Conservation (phyloP, 2,113 vertebrate genomes). For the Nothocercus julius region DNA sequence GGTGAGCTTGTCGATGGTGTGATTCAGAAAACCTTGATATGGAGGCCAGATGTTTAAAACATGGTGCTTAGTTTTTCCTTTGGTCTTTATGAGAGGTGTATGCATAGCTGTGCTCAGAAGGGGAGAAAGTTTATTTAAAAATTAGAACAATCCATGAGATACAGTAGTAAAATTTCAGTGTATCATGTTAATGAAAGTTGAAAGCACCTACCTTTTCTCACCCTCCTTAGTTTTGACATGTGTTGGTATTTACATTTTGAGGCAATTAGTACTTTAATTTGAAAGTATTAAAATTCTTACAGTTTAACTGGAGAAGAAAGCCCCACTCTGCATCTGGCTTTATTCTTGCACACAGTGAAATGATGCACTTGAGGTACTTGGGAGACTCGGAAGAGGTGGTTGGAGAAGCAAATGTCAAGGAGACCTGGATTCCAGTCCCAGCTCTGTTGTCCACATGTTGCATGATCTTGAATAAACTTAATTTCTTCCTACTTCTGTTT, state of each 20-base stretch:
- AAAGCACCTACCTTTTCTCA: neutral
- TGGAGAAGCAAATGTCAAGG: neutral
- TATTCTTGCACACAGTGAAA: neutral
- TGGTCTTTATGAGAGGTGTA: neutral
- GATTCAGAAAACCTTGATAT: neutral
- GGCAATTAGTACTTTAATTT: neutral
- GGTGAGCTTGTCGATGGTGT: neutral
- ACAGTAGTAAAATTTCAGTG: neutral
- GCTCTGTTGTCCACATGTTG: neutral
- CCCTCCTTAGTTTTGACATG: neutral
- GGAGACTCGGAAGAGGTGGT: neutral
- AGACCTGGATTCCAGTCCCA: neutral
- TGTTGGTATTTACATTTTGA: neutral
- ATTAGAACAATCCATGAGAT: neutral
- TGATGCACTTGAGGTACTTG: neutral
- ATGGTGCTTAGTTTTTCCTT: neutral
- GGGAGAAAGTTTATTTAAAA: neutral
- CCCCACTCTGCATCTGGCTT: fast-evolving
- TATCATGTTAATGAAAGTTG: neutral
- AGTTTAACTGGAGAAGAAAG: neutral
- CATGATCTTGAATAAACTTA: fast-evolving
- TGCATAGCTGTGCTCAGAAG: neutral
- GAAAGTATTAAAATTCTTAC: neutral
- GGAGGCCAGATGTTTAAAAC: neutral
- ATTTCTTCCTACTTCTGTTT: neutral